Evolutionary conservation across 2,888 invertebrate species (phyloP).

Genomic region (Seira musarum): DNA sequence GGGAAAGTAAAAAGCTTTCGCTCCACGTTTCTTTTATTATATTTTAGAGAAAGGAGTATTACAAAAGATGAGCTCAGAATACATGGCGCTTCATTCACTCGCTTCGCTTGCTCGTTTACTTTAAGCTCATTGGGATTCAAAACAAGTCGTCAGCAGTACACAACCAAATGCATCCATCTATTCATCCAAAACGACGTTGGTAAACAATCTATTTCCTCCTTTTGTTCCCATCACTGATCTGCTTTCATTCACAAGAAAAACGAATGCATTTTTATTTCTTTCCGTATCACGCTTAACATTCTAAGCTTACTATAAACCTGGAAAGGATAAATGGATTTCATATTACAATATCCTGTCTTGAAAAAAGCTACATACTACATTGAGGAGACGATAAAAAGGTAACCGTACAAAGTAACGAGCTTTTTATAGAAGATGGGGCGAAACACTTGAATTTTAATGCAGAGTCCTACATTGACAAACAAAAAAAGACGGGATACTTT

Average conservation of each 20-base stretch:
- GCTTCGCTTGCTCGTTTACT: neutral
- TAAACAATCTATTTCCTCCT: conserved; percentile 18
- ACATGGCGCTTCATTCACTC: neutral
- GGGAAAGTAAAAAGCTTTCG: neutral
- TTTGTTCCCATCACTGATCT: conserved; percentile 8
- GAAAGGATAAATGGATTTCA: conserved; percentile 6
- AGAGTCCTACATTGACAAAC: neutral
- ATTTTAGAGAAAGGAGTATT: conserved; percentile 1
- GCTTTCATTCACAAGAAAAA: conserved; percentile 8
- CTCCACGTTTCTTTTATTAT: neutral
- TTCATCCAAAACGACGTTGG: conserved; percentile 15
- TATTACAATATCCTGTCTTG: neutral
- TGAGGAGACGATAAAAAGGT: conserved; percentile 13
- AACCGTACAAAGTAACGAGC: conserved; percentile 1
- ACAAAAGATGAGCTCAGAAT: conserved; percentile 6
- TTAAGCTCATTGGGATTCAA: conserved; percentile 10
- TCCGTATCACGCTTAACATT: too few relatives aligned
- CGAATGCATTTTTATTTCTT: neutral
- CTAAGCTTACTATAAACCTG: neutral
- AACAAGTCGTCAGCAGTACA: conserved; percentile 3
- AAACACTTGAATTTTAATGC: neutral
- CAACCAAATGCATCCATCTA: conserved; percentile 19
- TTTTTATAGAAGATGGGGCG: neutral
- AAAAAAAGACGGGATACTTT: neutral
- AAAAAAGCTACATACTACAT: neutral